Conservation (phyloP, 2,888 invertebrate species). For the Parapristionchus giblindavisi region DNA sequence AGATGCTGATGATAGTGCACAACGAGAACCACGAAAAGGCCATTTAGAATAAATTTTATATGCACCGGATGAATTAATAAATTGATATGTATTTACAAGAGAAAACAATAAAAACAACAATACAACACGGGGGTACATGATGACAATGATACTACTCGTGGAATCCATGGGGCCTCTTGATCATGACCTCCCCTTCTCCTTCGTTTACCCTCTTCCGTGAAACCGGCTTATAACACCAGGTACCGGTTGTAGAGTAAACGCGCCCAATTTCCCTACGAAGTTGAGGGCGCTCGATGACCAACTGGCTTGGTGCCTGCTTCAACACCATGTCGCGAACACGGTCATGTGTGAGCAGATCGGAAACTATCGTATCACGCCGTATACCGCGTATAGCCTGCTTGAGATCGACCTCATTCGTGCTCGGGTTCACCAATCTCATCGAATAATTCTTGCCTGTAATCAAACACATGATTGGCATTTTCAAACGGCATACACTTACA, state of each 20-base stretch:
- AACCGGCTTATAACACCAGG: background rate
- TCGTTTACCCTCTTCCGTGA: background rate
- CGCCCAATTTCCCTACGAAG: background rate
- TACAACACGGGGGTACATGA: background rate
- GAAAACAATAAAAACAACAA: conserved; percentile 4
- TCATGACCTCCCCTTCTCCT: background rate
- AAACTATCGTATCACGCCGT: background rate
- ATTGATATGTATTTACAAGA: no score
- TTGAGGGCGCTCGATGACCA: background rate
- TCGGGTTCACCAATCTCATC: background rate
- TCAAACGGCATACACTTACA: background rate
- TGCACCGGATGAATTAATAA: background rate
- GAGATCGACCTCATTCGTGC: background rate
- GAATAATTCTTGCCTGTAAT: background rate
- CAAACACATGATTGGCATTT: no score
- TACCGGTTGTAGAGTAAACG: background rate
- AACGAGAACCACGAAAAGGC: background rate
- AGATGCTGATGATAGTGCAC: background rate
- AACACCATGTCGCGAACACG: background rate
- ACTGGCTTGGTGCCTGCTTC: background rate
- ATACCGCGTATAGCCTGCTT: background rate
- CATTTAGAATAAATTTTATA: conserved; percentile 1
- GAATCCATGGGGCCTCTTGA: background rate
- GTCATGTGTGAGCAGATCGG: background rate
- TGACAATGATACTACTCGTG: background rate